Percentiles rank a stretch among this genome's conserved stretches.
These are phyloP conservation scores for Abrostola triplasia DNA, from an alignment of 2,888 invertebrate genomes.

Conservation along the genomic window DNA sequence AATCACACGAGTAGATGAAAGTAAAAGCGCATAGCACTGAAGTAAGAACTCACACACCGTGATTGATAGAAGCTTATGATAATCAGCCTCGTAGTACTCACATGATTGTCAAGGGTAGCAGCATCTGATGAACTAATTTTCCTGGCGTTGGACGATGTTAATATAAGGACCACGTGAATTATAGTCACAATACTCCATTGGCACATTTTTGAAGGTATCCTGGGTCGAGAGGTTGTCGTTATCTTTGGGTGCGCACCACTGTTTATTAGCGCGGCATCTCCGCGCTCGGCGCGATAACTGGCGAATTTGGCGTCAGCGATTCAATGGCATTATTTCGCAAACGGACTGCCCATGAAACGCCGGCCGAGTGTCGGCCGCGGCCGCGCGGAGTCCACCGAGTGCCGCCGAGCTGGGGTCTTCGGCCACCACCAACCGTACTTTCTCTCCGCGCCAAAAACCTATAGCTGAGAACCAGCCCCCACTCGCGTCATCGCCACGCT, in stretches of 20 bases:
- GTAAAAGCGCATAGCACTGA: conserved; percentile 83
- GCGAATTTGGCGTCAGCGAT: conserved; percentile 75
- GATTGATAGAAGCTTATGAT: conserved; percentile 23
- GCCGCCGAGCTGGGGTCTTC: conserved; percentile 73
- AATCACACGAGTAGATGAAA: conserved; percentile 66
- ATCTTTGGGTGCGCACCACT: conserved; percentile 68
- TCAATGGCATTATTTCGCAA: conserved; percentile 85
- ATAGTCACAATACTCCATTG: conserved; percentile 83
- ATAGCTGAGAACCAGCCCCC: conserved; percentile 59
- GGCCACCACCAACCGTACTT: conserved; percentile 83
- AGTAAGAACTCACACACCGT: conserved; percentile 25
- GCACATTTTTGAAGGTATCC: conserved; percentile 80
- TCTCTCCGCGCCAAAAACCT: conserved; percentile 80
- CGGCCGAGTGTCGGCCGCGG: conserved; percentile 85
- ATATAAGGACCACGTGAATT: conserved; percentile 76
- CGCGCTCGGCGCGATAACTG: conserved; percentile 75
- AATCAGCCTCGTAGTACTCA: conserved; percentile 67
- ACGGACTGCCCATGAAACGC: conserved; percentile 72
- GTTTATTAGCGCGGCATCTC: conserved; percentile 85
- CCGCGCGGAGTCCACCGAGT: conserved; percentile 81
- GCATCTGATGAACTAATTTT: conserved; percentile 70
- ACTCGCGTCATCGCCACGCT: conserved; percentile 42
- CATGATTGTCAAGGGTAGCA: conserved; percentile 74
- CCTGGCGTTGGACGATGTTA: conserved; percentile 67
- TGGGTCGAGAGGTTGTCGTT: conserved; percentile 65